Base-by-base conservation (phyloP, 2,888 invertebrate genomes). In the Onthophagus sagittarius region DNA sequence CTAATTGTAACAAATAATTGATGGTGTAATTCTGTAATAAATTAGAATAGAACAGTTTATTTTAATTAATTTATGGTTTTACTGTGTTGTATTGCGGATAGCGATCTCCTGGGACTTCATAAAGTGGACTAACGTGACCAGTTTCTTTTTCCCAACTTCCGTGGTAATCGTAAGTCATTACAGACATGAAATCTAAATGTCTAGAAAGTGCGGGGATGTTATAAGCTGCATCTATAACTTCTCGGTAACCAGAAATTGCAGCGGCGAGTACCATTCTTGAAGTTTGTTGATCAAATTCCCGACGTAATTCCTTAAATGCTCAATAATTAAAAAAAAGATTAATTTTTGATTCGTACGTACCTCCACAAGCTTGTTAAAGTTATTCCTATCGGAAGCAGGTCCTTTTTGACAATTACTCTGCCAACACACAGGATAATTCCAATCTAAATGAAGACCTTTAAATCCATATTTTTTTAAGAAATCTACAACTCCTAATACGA, bases 361-460 rank as follows among this genome's bases (percentile, higher is more conserved):
- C 84, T 91, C 88, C 13, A 95, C 85, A 14, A 96, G 87, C 82
- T 91, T 92, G 0, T 92, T 91, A 77, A 93, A 94, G 81, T 95
- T 94, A 0, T 91, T 88, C 80, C 90, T 93, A 81, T 96, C 96
- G 15, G 91, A 90, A 0, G 88, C 88, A 0, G 94, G 92, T 0
- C 96, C 96, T 79, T 92, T 92, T 64, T 91, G 90, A 82, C 96
- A 96, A 82, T 95, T 92, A 78, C 95, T 95, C 82, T 96, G 96
- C 95, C 96, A 96, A 80, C 96, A 96, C 75, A 93, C 93, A 0
- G 97, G 97, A 83, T 97, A 97, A 82, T 96, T 96, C 97, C 97
- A 98, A 80, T 97, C 97, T 23, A 98, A 83, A 80, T 97, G 96
- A 0, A 98, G 86, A 3, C 98, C 98, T 76, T 92, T 90, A 82